These are phyloP conservation scores for Plumapathes pennacea DNA, from an alignment of 92 coral and sea anemone genomes.

Conservation along the genomic window DNA sequence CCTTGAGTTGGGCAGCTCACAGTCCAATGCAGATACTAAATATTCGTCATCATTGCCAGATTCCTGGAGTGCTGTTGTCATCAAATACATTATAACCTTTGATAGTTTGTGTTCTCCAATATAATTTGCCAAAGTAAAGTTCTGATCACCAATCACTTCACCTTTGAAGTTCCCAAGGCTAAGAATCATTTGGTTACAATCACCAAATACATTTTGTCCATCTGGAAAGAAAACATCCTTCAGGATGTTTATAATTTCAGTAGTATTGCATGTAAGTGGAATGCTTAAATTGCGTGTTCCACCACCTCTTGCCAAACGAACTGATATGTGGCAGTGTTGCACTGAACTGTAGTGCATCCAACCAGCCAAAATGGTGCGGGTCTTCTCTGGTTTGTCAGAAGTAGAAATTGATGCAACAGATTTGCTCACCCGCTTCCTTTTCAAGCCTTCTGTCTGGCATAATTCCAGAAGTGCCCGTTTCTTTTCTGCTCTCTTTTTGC, in stretches of 20 bases:
- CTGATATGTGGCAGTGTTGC: constrained; percentile 23
- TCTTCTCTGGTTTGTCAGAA: constrained; percentile 6
- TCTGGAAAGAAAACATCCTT: constrained; percentile 14
- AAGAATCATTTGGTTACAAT: neutral
- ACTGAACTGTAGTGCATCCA: constrained; percentile 43
- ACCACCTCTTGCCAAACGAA: constrained; percentile 54
- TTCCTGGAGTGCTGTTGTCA: constrained; percentile 1
- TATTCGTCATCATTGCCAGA: too few species aligned
- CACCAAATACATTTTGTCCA: neutral
- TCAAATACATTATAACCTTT: neutral
- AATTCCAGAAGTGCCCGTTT: constrained; percentile 7
- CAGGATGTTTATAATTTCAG: constrained; percentile 8
- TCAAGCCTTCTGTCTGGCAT: constrained; percentile 6
- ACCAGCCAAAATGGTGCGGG: constrained; percentile 21
- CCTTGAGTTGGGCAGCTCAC: neutral
- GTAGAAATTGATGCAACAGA: constrained; percentile 3
- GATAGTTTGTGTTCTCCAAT: neutral
- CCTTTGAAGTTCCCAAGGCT: constrained; percentile 7
- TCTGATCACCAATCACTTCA: neutral
- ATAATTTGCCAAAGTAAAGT: constrained; percentile 1
- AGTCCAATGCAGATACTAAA: neutral
- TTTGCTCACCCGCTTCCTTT: constrained; percentile 6
- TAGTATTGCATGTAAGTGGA: constrained; percentile 5
- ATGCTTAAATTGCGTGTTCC: constrained; percentile 40
- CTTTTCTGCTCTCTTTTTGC: constrained; percentile 15